phyloP scores from a whole-genome alignment of 2,113 vertebrate species.

The Gobiocypris rarus region DNA sequence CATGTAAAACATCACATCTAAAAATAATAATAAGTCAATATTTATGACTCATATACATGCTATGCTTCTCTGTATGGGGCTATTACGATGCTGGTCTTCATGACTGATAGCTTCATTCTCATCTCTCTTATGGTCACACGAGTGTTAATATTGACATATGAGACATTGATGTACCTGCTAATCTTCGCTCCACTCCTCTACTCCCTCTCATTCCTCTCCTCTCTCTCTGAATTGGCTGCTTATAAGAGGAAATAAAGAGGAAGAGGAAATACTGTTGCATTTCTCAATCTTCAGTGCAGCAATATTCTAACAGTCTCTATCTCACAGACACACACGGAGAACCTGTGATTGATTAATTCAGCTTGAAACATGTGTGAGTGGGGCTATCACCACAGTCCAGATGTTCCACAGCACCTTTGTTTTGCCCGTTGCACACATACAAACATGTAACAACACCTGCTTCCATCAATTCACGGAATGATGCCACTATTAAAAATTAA shows the following conservation, averaged over 20 bases:
- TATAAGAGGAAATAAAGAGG: background rate
- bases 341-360: conserved; percentile 77
- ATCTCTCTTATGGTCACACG: background rate
- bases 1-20: too few species aligned
- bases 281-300: conserved; percentile 1
- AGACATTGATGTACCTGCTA: conserved; percentile 15
- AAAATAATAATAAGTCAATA: too few species aligned
- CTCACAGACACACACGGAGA: conserved; percentile 42
- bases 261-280: background rate
- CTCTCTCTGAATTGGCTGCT: background rate
- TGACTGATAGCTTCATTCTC: conserved; percentile 7
- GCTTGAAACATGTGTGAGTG: conserved; percentile 67
- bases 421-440: conserved; percentile 35
- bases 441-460: conserved; percentile 32
- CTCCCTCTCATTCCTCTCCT: conserved; percentile 9
- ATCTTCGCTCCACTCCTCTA: background rate
- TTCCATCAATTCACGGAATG: conserved; percentile 44
- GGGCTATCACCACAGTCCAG: conserved; percentile 75
- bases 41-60: background rate
- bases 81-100: background rate
- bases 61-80: background rate
- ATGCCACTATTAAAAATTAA: conserved; percentile 56
- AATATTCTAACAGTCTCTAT: background rate
- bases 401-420: conserved; percentile 75
- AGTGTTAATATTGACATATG: background rate